Base-by-base conservation (phyloP, 2,888 invertebrate genomes). In the Crocallis elinguaria region DNA sequence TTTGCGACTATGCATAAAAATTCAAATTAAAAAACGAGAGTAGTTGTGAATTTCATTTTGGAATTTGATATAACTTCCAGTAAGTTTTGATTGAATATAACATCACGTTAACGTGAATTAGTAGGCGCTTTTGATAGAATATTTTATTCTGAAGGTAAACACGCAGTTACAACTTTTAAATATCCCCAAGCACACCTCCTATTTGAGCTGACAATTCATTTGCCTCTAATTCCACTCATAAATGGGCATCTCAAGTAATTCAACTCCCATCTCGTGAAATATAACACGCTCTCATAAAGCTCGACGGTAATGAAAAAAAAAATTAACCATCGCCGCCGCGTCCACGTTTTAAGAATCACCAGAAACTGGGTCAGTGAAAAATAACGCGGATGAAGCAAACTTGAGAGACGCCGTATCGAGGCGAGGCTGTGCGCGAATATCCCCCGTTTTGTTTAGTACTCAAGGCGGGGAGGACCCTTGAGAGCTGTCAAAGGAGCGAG, bases 401-500 rank as follows among this genome's bases (percentile, higher is more conserved):
- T 77, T 69, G 69, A 79, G 68, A 66, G 64, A 53, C 62, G 67
- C 62, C 51, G 60, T 72, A 73, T 73, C 73, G 71, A 68, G 65
- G 71, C 67, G 63, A 60, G 49, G 42, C 37, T 67, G 70, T 75
- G 63, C 64, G 64, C 64, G 61, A 71, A 71, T 73, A 67, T 64
- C 71, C 68, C 73, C 71, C 71, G 77, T 84, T 82, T 84, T 86
- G 83, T 86, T 86, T 86, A 80, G 80, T 76, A 74, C 84, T 84
- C 64, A 59, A 66, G n/a, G 33, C 48, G 39, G 61, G 19, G 59
- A 73, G 69, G 45, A 73, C 71, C 17, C 76, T 75, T 43, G 52
- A 17, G 14, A 66, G 60, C 74, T 67, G 76, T 72, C 78, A 79
- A 79, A 79, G 75, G 75, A 75, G 66, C 71, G 66, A 67, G 36